These are phyloP conservation scores for Coccyzus lansbergi DNA, from an alignment of 2,797 vertebrate species.

Conservation along the genomic window DNA sequence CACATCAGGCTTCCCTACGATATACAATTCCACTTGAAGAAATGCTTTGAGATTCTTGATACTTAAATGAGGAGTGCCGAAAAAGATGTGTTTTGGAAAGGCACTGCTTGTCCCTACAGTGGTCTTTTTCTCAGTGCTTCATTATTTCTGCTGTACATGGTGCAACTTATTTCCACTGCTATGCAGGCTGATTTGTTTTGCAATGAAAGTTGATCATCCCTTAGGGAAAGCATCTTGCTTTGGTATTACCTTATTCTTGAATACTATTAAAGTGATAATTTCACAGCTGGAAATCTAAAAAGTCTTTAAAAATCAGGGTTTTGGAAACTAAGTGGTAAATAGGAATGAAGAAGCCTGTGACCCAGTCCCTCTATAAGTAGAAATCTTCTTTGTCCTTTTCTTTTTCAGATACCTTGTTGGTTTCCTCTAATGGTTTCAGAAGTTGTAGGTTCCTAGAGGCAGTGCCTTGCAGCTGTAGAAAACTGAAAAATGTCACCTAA, in stretches of 20 bases:
- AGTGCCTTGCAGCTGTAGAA: neutral
- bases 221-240: neutral
- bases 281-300: neutral
- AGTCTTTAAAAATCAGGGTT: neutral
- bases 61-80: neutral
- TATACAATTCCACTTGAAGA: neutral
- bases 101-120: neutral
- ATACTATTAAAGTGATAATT: neutral
- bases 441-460: neutral
- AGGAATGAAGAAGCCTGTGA: neutral
- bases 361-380: fast-evolving
- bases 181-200: neutral
- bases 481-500: neutral
- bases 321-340: neutral
- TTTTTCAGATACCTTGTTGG: neutral
- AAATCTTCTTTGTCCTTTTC: neutral
- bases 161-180: neutral
- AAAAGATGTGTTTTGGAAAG: neutral
- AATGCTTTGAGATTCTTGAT: neutral
- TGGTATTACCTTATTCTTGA: neutral
- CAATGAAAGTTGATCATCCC: neutral
- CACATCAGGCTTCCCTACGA: neutral
- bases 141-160: neutral
- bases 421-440: neutral
- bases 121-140: neutral